phyloP scores from a whole-genome alignment of 2,888 invertebrate species.

The Drosophila vallismaia region DNA sequence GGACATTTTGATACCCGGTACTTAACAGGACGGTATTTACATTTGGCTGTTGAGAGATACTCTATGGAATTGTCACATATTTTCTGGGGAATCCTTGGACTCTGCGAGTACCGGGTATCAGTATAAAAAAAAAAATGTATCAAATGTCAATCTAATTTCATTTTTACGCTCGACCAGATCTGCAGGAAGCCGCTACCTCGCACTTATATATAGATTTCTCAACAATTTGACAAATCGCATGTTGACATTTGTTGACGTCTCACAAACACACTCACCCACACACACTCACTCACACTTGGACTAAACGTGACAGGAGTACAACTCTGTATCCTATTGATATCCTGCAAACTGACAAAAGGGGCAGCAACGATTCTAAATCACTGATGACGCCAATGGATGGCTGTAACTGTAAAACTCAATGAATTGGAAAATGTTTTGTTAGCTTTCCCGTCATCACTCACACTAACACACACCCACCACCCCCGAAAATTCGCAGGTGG shows the following conservation, averaged over 20 bases:
- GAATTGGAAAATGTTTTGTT: conserved; percentile 80
- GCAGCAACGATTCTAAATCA: conserved; percentile 62
- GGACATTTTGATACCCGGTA: background rate
- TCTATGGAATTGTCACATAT: too few species aligned
- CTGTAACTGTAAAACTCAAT: conserved; percentile 77
- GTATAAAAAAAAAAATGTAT: conserved; percentile 60
- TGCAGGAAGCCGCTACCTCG: conserved; percentile 45
- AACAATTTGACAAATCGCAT: conserved; percentile 77
- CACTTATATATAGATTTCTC: conserved; percentile 50
- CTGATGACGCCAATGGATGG: conserved; percentile 56
- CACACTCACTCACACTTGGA: conserved; percentile 23
- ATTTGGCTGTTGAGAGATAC: too few species aligned
- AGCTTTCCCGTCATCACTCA: conserved; percentile 71
- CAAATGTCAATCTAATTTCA: conserved; percentile 80
- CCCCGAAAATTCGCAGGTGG: conserved; percentile 20
- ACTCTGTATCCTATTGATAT: conserved; percentile 59
- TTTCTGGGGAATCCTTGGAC: background rate
- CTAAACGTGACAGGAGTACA: conserved; percentile 54
- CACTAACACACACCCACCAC: conserved; percentile 48
- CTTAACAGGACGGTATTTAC: background rate
- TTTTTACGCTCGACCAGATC: conserved; percentile 71
- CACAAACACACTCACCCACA: conserved; percentile 30
- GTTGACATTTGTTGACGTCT: conserved; percentile 75
- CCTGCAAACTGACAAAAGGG: conserved; percentile 53
- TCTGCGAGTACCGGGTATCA: background rate